Evolutionary conservation across 2,797 vertebrate species (phyloP), one percentile per base, ranked within the genome.

Genomic region (Catamblyrhynchus diadema): DNA sequence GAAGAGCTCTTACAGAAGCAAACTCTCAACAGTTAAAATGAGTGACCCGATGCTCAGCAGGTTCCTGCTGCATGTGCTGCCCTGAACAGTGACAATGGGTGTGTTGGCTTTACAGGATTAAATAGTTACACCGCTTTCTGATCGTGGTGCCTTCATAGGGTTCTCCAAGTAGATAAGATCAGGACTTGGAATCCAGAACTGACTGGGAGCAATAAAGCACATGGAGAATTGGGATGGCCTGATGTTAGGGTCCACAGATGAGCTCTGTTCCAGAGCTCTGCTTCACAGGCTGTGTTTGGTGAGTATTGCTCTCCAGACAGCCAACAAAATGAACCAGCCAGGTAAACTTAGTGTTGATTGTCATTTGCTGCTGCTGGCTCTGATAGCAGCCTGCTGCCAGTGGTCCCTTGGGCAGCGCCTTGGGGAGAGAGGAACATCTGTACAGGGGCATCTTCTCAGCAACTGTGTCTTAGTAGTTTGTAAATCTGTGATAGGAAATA

Each of bases 11-110:
- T 16, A 3, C 6, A 45, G 67, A 50, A 44, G 51, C n/a, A 17
- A 53, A 13, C 11, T 25, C 42, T 12, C 1, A 19, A 23, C 54
- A 42, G 65, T 50, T 61, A 3, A 25, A 45, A 24, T 4, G 33
- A 47, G 18, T 20, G 12, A 3, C 2, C 2, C 0, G 0, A 12
- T 0, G 27, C 8, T 21, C 56, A 20, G 71, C 44, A 2, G 1
- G 0, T 15, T 57, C 67, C 57, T 79, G 66, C 84, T 14, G 25
- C 6, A 2, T 4, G 47, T 21, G n/a, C 57, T 62, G 56, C 56
- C 70, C 77, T 90, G 65, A 25, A 20, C 44, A 54, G 33, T 23
- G 24, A 15, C 24, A 56, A 47, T 41, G 80, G 51, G 2, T 24
- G 27, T 72, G 62, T 47, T 86, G 79, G 86, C 70, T 88, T 71